phyloP scores from a whole-genome alignment of 2,888 invertebrate genomes.

The Trachelus tabidus region DNA sequence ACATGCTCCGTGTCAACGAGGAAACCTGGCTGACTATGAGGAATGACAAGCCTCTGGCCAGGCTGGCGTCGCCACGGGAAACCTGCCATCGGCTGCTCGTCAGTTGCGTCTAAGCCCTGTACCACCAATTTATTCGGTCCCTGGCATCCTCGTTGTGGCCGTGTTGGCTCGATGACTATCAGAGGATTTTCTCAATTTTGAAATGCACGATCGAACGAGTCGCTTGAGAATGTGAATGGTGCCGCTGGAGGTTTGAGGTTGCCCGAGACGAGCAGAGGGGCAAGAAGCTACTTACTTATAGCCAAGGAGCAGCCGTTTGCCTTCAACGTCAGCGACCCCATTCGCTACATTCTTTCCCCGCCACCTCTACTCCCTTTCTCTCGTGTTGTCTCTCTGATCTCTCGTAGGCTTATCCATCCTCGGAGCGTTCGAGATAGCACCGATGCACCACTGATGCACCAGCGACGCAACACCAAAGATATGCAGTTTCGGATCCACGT shows the following conservation, averaged over 20 bases:
- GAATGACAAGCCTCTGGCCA: slow-evolving; percentile 39
- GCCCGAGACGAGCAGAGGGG: slow-evolving; percentile 18
- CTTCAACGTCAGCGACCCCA: slow-evolving; percentile 64
- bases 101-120: slow-evolving; percentile 19
- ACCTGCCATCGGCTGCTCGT: slow-evolving; percentile 49
- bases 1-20: slow-evolving; percentile 44
- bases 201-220: slow-evolving; percentile 11
- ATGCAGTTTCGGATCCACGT: too few species aligned
- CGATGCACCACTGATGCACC: neutral
- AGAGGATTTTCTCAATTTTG: neutral
- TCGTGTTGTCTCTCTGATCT: neutral
- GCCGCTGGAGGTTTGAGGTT: slow-evolving; percentile 32
- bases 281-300: slow-evolving; percentile 12
- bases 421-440: neutral
- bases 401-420: neutral
- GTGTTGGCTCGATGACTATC: neutral
- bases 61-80: slow-evolving; percentile 31
- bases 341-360: slow-evolving; percentile 57
- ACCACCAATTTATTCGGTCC: neutral
- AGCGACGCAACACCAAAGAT: too few species aligned
- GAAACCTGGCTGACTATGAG: slow-evolving; percentile 43
- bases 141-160: neutral
- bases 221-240: slow-evolving; percentile 58
- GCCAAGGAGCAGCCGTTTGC: slow-evolving; percentile 52
- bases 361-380: slow-evolving; percentile 17